Evolutionary conservation across 2,113 vertebrate species (phyloP), one percentile per base, ranked within the genome.

Genomic region (Polypterus senegalus): DNA sequence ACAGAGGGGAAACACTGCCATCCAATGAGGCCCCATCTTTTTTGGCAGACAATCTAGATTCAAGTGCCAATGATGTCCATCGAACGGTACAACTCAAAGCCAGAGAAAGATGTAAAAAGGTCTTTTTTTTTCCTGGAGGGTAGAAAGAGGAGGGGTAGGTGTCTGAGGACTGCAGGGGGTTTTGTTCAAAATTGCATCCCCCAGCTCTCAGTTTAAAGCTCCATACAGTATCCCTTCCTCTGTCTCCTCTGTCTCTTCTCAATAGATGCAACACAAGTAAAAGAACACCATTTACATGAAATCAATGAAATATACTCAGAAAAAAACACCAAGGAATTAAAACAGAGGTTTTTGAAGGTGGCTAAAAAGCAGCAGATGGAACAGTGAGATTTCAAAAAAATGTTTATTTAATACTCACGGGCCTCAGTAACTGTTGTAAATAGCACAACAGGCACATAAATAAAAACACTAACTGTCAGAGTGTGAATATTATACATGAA

Each of bases 21-120:
- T 55, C n/a, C 54, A 62, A 53, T 8, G 53, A 9, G 7, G 54
- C 53, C 49, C 61, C 27, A 55, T 53, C 10, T 27, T 54, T 57
- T 46, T 63, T 63, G 61, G 61, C 61, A 63, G 54, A 47, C 54
- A 44, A 27, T 46, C 52, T 54, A 7, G 54, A 11, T 27, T 47
- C 10, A 54, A 62, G 52, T 63, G 61, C 52, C 54, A 63, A 27
- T 56, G 61, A 63, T 56, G 27, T 53, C 61, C 54, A 63, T 44
- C 11, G 54, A 63, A 47, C 54, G 57, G 61, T 4, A 48, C 47
- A 47, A 47, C 56, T 63, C 61, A 63, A 63, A 63, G 52, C 6
- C 5, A n/a, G 55, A 6, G 55, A 43, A 43, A 43, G 55, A 43
- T 5, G 47, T 48, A 57, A 57, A 44, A n/a, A 51, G 49, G 49